Base-by-base conservation (phyloP, 2,113 vertebrate species). In the Hippolais icterina region DNA sequence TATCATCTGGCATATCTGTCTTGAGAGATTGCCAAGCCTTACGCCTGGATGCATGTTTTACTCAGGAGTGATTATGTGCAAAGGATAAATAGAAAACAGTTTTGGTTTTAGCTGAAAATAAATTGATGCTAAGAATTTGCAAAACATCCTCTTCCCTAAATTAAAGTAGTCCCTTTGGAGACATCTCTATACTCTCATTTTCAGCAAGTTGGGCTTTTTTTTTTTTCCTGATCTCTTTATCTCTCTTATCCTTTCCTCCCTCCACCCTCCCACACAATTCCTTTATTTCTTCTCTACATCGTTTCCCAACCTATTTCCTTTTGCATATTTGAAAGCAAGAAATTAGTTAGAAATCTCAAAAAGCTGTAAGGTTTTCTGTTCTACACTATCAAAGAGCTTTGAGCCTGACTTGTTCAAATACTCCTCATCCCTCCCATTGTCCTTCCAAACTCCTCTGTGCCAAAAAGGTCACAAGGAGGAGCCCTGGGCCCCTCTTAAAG, bases 31-130 rank as follows among this genome's bases (percentile, higher is more conserved):
- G 54, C 79, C 83, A 94, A 59, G 39, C 16, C 12, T 46, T 86
- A 59, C 79, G 33, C 86, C 81, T 64, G 88, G 82, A 57, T 4
- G 3, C 3, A 1, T 71, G 64, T 91, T 94, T 90, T 94, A 56
- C 72, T 88, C 61, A 6, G 66, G 68, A 83, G 65, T 64, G 71
- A 75, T 93, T 85, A 56, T 60, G 31, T 90, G 65, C 64, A 74
- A 60, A 87, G 93, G 69, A 46, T 52, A 96, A 95, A 94, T 47
- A 84, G 60, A 91, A 90, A 95, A 77, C 68, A 84, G 44, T 57
- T 91, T 82, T 28, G 28, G 49, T 93, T 93, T 84, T 71, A 66
- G 69, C 29, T 94, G 83, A 64, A 83, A 81, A 68, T 75, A 71
- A 89, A 87, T 60, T 76, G 90, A 82, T 65, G 64, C 59, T 59